Evolutionary conservation across 2,113 vertebrate species (phyloP).

Genomic region (Lonchura striata): DNA sequence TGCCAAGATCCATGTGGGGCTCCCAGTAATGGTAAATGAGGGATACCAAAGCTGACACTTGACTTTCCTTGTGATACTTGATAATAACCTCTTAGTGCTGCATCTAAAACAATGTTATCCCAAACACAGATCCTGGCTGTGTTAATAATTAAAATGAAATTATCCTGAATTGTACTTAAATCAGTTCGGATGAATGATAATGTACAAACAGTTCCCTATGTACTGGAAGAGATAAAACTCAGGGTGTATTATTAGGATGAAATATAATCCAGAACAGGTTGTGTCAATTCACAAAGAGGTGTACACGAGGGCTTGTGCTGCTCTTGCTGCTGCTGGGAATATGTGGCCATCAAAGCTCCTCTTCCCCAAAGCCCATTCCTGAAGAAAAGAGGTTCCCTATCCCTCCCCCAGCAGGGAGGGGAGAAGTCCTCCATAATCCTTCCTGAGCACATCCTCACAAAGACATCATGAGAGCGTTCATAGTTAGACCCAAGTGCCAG

Average conservation of each 20-base stretch:
- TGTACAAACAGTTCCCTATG: neutral
- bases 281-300: neutral
- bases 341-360: neutral
- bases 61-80: neutral
- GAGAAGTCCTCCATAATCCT: neutral
- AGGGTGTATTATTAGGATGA: neutral
- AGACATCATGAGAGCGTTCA: neutral
- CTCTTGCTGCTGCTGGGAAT: neutral
- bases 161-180: neutral
- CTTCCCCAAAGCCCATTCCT: neutral
- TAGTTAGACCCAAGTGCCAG: neutral
- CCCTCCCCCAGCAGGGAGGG: neutral
- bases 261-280: neutral
- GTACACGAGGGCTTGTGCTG: neutral
- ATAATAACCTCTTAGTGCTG: neutral
- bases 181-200: neutral
- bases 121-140: neutral
- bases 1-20: neutral
- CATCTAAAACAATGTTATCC: neutral
- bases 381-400: neutral
- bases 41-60: neutral
- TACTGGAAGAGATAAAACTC: neutral
- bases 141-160: neutral
- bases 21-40: neutral
- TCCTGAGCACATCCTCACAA: neutral